Percentiles rank a stretch among this genome's conserved stretches.
Conservation (phyloP, 2,113 vertebrate species). For the Formicarius rufipectus region DNA sequence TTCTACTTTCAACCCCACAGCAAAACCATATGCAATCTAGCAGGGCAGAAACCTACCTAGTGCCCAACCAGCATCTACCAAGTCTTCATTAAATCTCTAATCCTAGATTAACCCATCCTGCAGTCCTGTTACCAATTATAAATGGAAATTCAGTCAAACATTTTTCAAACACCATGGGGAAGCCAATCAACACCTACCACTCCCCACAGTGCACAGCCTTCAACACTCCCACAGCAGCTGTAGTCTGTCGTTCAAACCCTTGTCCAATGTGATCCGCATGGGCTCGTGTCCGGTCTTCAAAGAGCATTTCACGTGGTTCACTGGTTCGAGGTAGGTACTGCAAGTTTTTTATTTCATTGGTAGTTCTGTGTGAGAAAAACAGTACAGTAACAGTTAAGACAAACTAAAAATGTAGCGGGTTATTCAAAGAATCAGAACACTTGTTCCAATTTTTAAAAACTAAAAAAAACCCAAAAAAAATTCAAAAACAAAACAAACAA, state of each 20-base stretch:
- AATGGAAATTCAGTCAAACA: not conserved
- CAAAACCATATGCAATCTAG: not conserved
- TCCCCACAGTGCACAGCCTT: conserved; percentile 91
- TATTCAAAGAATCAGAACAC: not conserved
- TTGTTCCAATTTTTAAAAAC: not conserved
- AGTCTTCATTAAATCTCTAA: not conserved
- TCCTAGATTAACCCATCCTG: not conserved
- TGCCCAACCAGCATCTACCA: not conserved
- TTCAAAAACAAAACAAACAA: too few species aligned
- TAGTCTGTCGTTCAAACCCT: conserved; percentile 94
- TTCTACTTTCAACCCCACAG: not conserved
- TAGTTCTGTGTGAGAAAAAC: conserved; percentile 79
- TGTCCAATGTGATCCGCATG: conserved; percentile 98
- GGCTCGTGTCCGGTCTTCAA: conserved; percentile 94
- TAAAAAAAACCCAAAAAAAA: too few species aligned
- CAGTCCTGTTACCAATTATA: not conserved
- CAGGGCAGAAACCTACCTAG: not conserved
- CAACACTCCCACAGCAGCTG: conserved; percentile 93
- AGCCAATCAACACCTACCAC: conserved; percentile 74
- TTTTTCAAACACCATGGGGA: not conserved
- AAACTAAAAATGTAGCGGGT: not conserved
- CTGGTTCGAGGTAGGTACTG: conserved; percentile 97
- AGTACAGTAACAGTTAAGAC: not conserved
- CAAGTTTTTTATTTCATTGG: conserved; percentile 99
- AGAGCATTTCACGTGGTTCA: conserved; percentile 95